phyloP scores from a whole-genome alignment of 1,140 invertebrate species.

The Leucophenga varia region DNA sequence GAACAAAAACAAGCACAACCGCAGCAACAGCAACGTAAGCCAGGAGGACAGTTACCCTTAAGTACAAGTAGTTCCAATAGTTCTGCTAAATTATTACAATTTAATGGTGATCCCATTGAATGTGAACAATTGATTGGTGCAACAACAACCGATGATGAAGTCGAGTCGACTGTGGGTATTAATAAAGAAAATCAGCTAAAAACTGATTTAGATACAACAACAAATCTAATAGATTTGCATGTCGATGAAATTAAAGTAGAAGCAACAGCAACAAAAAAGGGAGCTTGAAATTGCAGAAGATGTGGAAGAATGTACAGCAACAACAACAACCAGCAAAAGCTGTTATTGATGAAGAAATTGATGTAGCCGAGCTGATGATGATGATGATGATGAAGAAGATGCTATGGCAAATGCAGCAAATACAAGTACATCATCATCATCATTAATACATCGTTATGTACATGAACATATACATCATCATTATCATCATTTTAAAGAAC shows the following conservation, averaged over 20 bases:
- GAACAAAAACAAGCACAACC: constrained; percentile 30
- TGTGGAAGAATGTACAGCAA: constrained; percentile 10
- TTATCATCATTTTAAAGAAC: constrained; percentile 71
- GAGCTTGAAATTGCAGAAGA: constrained; percentile 8
- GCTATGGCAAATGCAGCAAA: constrained; percentile 1
- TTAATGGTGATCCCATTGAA: constrained; percentile 45
- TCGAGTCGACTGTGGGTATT: too few species aligned
- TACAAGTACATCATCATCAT: constrained; percentile 41
- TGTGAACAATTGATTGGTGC: constrained; percentile 45
- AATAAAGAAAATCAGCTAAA: constrained; percentile 12
- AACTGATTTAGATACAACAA: not conserved
- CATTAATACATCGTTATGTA: constrained; percentile 63
- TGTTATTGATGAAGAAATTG: constrained; percentile 56
- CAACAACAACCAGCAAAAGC: constrained; percentile 11
- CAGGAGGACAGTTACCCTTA: constrained; percentile 17
- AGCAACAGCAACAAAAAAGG: constrained; percentile 11
- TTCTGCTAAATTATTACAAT: constrained; percentile 18
- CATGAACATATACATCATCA: constrained; percentile 84
- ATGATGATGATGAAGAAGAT: constrained; percentile 1
- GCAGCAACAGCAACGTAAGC: constrained; percentile 15
- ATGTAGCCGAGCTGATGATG: constrained; percentile 4
- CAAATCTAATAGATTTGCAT: constrained; percentile 32
- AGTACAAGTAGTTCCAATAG: constrained; percentile 25
- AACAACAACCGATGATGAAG: constrained; percentile 40
- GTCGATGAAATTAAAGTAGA: constrained; percentile 21